Percentiles rank a stretch among this genome's conserved stretches.
phyloP scores from a whole-genome alignment of 2,797 vertebrate species.

The Leuciscus waleckii region DNA sequence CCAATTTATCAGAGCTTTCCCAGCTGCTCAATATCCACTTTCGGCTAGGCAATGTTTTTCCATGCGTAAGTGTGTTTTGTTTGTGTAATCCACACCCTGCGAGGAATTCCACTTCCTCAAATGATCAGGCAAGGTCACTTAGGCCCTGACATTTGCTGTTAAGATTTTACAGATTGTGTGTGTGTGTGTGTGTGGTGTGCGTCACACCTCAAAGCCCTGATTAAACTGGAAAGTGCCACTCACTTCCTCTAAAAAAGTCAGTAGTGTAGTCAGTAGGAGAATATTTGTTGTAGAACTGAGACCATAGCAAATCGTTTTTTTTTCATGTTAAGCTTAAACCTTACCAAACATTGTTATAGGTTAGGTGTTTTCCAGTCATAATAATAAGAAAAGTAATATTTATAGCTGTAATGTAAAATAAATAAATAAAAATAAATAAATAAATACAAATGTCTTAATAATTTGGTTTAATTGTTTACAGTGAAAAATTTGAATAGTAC shows the following conservation, averaged over 20 bases:
- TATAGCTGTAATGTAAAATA: background rate
- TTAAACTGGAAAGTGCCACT: conserved; percentile 20
- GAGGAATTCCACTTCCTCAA: conserved; percentile 42
- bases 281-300: background rate
- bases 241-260: conserved; percentile 18
- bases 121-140: conserved; percentile 40
- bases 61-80: conserved; percentile 43
- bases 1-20: conserved; percentile 40
- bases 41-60: conserved; percentile 34
- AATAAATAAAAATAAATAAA: no score
- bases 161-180: conserved; percentile 22
- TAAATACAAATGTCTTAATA: no score
- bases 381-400: background rate
- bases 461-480: background rate
- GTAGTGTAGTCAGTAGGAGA: background rate
- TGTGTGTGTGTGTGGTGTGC: conserved; percentile 17
- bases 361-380: background rate
- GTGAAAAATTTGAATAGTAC: background rate
- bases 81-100: conserved; percentile 43
- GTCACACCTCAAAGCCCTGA: background rate
- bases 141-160: conserved; percentile 31
- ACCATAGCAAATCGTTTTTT: no score
- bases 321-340: no score
- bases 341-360: no score
- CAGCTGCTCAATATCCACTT: conserved; percentile 21